phyloP scores from a whole-genome alignment of 1,140 invertebrate species.

The Brevipalpus yothersi region DNA sequence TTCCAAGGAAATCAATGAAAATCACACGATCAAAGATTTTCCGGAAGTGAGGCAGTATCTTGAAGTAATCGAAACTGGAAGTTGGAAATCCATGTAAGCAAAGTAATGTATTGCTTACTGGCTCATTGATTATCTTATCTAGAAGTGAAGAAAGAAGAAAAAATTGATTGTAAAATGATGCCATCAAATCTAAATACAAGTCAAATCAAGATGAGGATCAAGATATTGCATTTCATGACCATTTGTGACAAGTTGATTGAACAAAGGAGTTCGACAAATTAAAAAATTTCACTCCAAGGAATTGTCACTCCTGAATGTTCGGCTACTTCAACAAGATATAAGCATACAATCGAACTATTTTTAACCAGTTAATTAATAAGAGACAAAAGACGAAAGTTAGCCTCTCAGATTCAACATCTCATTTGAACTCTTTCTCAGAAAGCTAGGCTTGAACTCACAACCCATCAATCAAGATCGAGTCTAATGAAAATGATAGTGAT shows the following conservation, averaged over 20 bases:
- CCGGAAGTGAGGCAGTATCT: conserved; percentile 15
- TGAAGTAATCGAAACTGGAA: conserved; percentile 19
- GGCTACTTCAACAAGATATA: not conserved
- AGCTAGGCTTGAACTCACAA: no score
- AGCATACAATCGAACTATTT: no score
- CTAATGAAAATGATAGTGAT: not conserved
- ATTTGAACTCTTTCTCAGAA: no score
- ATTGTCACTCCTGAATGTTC: not conserved
- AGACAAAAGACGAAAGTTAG: no score
- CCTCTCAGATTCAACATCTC: no score
- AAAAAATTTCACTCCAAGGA: no score
- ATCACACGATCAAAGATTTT: conserved; percentile 16
- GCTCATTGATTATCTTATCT: not conserved
- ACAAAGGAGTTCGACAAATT: no score
- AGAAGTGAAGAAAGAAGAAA: not conserved
- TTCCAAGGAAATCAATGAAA: conserved; percentile 19
- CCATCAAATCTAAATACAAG: not conserved
- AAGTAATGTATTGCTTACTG: conserved; percentile 11
- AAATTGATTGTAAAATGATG: not conserved
- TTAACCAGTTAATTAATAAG: no score
- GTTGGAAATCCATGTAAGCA: conserved; percentile 22
- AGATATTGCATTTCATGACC: no score
- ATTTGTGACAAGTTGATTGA: no score
- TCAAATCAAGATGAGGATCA: no score
- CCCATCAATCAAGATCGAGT: not conserved